Evolutionary conservation across 2,888 invertebrate species (phyloP).

Genomic region (Ectropis crepuscularia): DNA sequence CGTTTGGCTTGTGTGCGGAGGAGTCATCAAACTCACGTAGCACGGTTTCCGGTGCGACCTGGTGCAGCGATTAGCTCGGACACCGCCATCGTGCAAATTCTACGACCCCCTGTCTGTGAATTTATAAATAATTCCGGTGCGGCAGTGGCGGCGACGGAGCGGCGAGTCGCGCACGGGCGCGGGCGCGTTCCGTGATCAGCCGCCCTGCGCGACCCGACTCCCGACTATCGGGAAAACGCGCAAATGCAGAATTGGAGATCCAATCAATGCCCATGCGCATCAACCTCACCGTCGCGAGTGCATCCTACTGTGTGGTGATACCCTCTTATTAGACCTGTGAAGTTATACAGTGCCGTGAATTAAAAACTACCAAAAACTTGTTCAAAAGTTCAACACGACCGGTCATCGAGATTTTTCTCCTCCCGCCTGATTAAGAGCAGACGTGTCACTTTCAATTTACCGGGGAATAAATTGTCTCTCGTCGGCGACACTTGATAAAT

Average conservation of each 20-base stretch:
- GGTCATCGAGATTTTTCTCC: slow-evolving; percentile 52
- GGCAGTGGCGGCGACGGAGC: slow-evolving; percentile 83
- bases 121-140: slow-evolving; percentile 83
- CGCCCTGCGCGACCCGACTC: slow-evolving; percentile 68
- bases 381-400: slow-evolving; percentile 40
- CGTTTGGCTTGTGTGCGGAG: not conserved
- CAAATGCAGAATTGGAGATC: slow-evolving; percentile 27
- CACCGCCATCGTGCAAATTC: slow-evolving; percentile 79
- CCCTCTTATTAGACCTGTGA: not conserved
- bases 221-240: slow-evolving; percentile 26
- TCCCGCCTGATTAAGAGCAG: slow-evolving; percentile 60
- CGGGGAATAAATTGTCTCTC: slow-evolving; percentile 60
- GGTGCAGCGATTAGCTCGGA: slow-evolving; percentile 57
- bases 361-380: slow-evolving; percentile 4
- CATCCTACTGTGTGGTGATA: slow-evolving; percentile 21
- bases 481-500: slow-evolving; percentile 52
- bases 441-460: slow-evolving; percentile 63
- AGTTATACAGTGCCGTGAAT: not conserved
- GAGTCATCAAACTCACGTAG: slow-evolving; percentile 40
- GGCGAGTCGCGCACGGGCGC: slow-evolving; percentile 84
- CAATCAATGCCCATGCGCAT: slow-evolving; percentile 27
- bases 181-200: slow-evolving; percentile 74
- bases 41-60: slow-evolving; percentile 70
- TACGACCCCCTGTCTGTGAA: slow-evolving; percentile 84
- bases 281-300: slow-evolving; percentile 26